These are phyloP conservation scores for Ctena decussata DNA, from an alignment of 2,888 invertebrate genomes.

Conservation along the genomic window DNA sequence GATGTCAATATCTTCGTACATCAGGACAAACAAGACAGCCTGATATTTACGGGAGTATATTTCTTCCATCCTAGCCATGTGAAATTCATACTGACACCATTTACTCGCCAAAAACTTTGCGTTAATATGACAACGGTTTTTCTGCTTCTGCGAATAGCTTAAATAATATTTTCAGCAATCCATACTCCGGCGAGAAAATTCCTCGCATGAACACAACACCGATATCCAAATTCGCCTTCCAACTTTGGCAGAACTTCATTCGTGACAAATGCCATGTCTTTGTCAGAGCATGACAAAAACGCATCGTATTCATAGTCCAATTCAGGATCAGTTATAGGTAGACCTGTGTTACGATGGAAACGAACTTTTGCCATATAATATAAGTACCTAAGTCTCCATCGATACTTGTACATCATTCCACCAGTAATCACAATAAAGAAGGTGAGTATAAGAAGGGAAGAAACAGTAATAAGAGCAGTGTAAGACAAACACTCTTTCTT, in stretches of 20 bases:
- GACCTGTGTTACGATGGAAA: constrained; percentile 22
- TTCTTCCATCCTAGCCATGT: constrained; percentile 68
- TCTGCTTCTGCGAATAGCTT: constrained; percentile 67
- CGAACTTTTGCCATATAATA: constrained; percentile 45
- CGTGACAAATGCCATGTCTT: constrained; percentile 35
- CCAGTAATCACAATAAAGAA: constrained; percentile 25
- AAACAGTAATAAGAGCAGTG: constrained; percentile 1
- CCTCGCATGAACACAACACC: constrained; percentile 65
- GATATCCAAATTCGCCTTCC: constrained; percentile 37
- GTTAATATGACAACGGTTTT: constrained; percentile 69
- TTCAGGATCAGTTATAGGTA: not conserved
- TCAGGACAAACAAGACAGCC: not conserved
- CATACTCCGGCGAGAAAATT: constrained; percentile 67
- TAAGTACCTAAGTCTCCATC: constrained; percentile 62
- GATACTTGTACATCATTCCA: constrained; percentile 46
- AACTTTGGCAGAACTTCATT: constrained; percentile 26
- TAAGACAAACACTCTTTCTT: constrained; percentile 17
- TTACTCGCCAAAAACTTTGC: constrained; percentile 55
- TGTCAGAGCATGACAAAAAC: constrained; percentile 61
- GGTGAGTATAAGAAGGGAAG: not conserved
- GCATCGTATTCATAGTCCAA: constrained; percentile 58
- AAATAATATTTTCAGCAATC: constrained; percentile 65
- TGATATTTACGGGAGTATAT: constrained; percentile 42
- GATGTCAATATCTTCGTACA: constrained; percentile 13
- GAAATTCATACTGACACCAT: constrained; percentile 72